phyloP scores from a whole-genome alignment of 1,140 invertebrate species.

The Temnothorax curvispinosus region DNA sequence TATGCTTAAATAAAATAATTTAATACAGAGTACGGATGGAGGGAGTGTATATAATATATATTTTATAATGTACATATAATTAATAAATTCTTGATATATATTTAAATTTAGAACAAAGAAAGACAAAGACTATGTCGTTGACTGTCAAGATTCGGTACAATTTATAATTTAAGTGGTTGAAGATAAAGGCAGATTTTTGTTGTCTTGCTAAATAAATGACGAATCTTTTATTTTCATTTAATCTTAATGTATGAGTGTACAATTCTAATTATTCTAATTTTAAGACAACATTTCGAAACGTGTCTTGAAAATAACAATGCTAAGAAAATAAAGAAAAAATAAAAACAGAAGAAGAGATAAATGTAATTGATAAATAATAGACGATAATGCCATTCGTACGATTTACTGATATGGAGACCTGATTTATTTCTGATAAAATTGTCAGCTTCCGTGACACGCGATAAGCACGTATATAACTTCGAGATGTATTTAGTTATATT shows the following conservation, averaged over 20 bases:
- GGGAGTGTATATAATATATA: no score
- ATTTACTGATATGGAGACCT: slow-evolving; percentile 20
- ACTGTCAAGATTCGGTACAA: neutral
- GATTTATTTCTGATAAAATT: slow-evolving; percentile 44
- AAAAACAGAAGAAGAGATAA: neutral
- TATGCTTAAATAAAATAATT: neutral
- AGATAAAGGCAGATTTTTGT: neutral
- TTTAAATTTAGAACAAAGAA: neutral
- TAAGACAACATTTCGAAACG: neutral
- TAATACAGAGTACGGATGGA: neutral
- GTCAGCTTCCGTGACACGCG: neutral
- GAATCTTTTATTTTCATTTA: neutral
- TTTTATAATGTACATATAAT: neutral
- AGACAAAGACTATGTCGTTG: neutral
- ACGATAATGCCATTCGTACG: neutral
- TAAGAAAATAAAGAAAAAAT: neutral
- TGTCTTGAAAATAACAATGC: neutral
- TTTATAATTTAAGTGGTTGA: neutral
- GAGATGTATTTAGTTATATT: neutral
- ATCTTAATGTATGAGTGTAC: neutral
- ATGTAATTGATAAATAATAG: slow-evolving; percentile 25
- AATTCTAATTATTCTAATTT: neutral
- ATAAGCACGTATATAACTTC: neutral
- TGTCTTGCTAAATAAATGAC: neutral
- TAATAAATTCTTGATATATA: neutral